Evolutionary conservation across 2,888 invertebrate genomes (phyloP).

Genomic region (Psylliodes chrysocephalus): DNA sequence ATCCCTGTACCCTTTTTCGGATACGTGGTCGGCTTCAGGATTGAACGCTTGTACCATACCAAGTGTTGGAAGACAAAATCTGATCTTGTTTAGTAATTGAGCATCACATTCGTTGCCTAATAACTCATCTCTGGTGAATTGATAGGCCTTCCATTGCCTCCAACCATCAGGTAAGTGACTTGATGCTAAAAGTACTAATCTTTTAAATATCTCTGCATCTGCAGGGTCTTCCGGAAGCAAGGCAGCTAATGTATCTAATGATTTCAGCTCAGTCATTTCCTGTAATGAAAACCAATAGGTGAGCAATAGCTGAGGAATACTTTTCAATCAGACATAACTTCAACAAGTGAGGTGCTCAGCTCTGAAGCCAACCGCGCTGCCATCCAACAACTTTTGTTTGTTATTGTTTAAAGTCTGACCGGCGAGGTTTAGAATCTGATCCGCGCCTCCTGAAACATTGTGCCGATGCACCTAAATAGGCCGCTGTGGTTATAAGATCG

Average conservation of each 20-base stretch:
- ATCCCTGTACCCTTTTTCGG: slow-evolving; percentile 43
- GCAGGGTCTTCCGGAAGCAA: not conserved
- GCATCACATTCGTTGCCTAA: slow-evolving; percentile 24
- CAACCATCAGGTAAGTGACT: slow-evolving; percentile 36
- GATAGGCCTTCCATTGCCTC: slow-evolving; percentile 31
- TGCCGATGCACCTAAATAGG: not conserved
- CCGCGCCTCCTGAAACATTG: not conserved
- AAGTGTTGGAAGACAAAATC: slow-evolving; percentile 46
- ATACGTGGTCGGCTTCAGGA: slow-evolving; percentile 38
- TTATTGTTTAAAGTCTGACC: too few relatives aligned
- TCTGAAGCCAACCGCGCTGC: too few relatives aligned
- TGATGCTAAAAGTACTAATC: slow-evolving; percentile 8
- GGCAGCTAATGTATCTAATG: not conserved
- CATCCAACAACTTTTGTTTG: not conserved
- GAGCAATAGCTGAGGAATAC: too few relatives aligned
- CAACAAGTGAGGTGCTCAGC: too few relatives aligned
- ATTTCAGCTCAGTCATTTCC: not conserved
- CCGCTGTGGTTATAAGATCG: not conserved
- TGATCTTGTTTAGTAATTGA: slow-evolving; percentile 42
- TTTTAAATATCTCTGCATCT: not conserved
- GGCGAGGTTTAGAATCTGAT: too few relatives aligned
- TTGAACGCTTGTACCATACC: slow-evolving; percentile 43
- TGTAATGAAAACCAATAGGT: not conserved
- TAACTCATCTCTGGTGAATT: slow-evolving; percentile 34
- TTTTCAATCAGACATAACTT: too few relatives aligned